Base-by-base conservation (phyloP, 2,797 vertebrate genomes). In the Gymnothorax javanicus region DNA sequence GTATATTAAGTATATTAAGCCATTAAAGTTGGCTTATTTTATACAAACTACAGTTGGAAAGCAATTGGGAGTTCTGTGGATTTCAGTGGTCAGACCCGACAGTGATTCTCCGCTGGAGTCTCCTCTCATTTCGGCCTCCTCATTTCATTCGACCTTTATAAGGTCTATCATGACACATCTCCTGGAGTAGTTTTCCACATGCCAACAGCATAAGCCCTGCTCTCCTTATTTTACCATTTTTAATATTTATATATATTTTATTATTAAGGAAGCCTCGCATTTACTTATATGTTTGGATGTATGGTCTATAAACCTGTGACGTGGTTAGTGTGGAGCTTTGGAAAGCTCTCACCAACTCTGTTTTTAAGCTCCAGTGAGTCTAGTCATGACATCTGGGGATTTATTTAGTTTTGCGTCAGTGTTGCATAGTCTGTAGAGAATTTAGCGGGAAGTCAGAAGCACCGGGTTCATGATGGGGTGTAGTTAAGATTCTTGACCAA, bases 321-420 rank as follows among this genome's bases (percentile, higher is more conserved):
- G n/a, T 27, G 25, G 82, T 25, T 83, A 50, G 57, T 11, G 58
- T 83, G 15, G 11, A 3, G 17, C 20, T 20, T 43, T 43, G 71
- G 15, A 13, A 73, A 8, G 25, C 3, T 73, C 71, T 73, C 33
- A 12, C 13, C 4, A 6, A 73, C 13, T 11, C 25, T 8, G 20
- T 73, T 73, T 33, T 73, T 73, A 73, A 43, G 71, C 71, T 75
- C 71, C 27, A 33, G 9, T 20, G 33, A 43, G 73, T 50, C 13
- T 77, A 13, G 17, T 79, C 52, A 79, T 17, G 43, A 20, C 50
- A 52, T 20, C 77, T n/a, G 77, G 52, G 54, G 77, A 54, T 81
- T 15, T 77, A 33, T 81, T 50, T 81, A 81, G 50, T 54, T 81
- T n/a, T 56, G 50, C 56, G 77, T 81, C 50, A 43, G 75, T 79